Evolutionary conservation across 2,888 invertebrate species (phyloP).

Genomic region (Spilosoma lubricipeda): DNA sequence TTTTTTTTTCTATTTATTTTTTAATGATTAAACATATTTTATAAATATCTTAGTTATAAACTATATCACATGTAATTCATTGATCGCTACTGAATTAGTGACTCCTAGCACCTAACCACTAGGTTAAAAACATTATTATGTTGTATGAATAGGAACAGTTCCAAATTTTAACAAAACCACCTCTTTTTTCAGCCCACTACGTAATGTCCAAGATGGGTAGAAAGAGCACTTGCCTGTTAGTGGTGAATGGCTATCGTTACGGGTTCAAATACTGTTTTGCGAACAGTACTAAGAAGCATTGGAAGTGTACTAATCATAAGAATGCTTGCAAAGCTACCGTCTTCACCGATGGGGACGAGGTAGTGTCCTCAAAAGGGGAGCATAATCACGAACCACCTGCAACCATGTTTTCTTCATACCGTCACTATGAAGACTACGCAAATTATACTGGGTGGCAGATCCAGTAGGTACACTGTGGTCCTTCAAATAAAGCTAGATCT

Average conservation of each 20-base stretch:
- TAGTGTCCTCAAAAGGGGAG: neutral
- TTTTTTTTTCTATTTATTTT: neutral
- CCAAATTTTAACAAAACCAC: neutral
- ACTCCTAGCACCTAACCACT: no score
- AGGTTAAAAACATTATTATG: neutral
- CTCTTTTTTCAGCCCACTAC: constrained; percentile 2
- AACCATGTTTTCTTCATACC: neutral
- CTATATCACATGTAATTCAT: neutral
- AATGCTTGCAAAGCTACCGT: constrained; percentile 10
- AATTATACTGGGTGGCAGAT: neutral
- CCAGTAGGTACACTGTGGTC: neutral
- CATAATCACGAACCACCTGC: constrained; percentile 16
- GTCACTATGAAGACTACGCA: neutral
- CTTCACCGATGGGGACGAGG: constrained; percentile 4
- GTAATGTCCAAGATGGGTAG: constrained; percentile 13
- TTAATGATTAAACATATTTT: no score
- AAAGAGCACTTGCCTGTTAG: constrained; percentile 2
- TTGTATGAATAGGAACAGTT: neutral
- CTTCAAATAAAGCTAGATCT: neutral
- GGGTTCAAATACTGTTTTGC: constrained; percentile 13
- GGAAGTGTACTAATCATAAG: constrained; percentile 15
- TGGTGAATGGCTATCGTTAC: constrained; percentile 9
- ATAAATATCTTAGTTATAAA: neutral
- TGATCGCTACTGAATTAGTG: no score
- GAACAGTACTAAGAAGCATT: constrained; percentile 10